Conservation (phyloP, 2,113 vertebrate genomes). For the Isichthys henryi region DNA sequence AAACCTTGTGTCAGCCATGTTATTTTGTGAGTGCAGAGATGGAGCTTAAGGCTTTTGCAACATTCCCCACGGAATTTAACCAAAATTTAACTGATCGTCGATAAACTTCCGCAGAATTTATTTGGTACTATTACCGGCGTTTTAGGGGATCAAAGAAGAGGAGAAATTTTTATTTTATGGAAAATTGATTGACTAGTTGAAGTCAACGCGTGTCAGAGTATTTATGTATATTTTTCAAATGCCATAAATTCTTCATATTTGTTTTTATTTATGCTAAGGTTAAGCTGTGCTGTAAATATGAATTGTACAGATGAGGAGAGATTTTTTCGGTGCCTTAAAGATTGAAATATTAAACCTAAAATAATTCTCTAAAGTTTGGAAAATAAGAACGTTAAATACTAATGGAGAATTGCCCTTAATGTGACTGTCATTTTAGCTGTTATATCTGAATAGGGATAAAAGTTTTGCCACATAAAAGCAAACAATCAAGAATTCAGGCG, state of each 20-base stretch:
- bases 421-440: not conserved
- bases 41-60: not conserved
- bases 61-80: not conserved
- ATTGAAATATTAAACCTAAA: slow-evolving; percentile 1
- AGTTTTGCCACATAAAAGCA: not conserved
- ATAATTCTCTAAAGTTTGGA: not conserved
- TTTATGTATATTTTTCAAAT: not conserved
- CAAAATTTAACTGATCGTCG: not conserved
- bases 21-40: not conserved
- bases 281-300: not conserved
- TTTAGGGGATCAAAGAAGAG: not conserved
- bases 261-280: not conserved
- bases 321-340: slow-evolving; percentile 14
- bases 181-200: not conserved
- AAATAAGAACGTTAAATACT: not conserved
- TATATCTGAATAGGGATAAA: not conserved
- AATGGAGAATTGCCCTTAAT: not conserved
- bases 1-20: not conserved
- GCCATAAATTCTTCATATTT: not conserved
- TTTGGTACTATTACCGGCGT: not conserved
- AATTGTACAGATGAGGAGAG: not conserved
- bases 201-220: not conserved
- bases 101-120: not conserved
- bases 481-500: not conserved
- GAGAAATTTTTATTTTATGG: not conserved